Base-by-base conservation (phyloP, 1,140 invertebrate species). In the Drosophila ercepeae region DNA sequence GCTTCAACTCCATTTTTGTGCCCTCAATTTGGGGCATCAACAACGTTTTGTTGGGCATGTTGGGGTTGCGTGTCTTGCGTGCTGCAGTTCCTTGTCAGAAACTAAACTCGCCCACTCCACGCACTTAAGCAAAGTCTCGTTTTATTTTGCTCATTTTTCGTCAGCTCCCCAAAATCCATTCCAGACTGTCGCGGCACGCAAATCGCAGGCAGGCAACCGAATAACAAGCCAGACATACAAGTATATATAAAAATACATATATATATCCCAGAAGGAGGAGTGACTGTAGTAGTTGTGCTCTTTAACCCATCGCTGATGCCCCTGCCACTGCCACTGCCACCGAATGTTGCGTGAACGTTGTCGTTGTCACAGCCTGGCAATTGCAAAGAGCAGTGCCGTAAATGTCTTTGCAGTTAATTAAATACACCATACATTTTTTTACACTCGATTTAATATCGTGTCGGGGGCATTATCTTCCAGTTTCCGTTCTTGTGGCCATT, bases 331-430 rank as follows among this genome's bases (percentile, higher is more conserved):
- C 21, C 27, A 53, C 32, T 25, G 42, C 11, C 23, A 4, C 61
- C 48, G 65, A 48, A 18, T 72, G 61, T 75, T 81, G 78, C 77
- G 79, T 84, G 78, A 74, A 77, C 48, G 54, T 58, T 58, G 21
- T 4, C 21, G 21, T 2, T 64, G 69, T 74, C 64, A 41, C 78
- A 48, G 65, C 78, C 19, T 8, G 44, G 70, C 78, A 83, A 83
- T 75, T 84, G 79, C 68, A 79, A 63, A 79, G 67, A 65, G 81
- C 60, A 76, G 60, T 63, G 81, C 71, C 75, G 63, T 59, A 75
- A 84, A 84, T 84, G 71, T 86, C 81, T 86, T 86, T 75, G 76
- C 75, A 84, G 79, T 84, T 84, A 84, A 84, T 84, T 84, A 84
- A 84, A 84, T 84, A 78, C 55, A 58, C 52, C 78, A 82, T 83